A percentile compares a stretch with the other conserved stretches of the same genome.
These are phyloP conservation scores for Heterodera carotae DNA, from an alignment of 1,140 invertebrate species.

Conservation along the genomic window DNA sequence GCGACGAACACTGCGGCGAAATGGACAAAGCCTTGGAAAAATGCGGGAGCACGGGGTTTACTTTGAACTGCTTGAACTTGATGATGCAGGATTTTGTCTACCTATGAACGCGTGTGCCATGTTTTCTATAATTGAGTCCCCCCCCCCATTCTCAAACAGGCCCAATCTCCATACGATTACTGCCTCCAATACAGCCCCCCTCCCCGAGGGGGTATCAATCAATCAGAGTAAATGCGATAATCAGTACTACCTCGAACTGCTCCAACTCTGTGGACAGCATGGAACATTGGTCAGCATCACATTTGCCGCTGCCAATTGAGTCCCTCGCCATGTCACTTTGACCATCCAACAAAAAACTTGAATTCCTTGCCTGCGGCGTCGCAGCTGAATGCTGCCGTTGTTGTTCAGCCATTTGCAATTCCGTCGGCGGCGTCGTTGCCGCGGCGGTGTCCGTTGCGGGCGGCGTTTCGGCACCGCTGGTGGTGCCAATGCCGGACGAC, in stretches of 20 bases:
- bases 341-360: not conserved
- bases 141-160: too few species aligned
- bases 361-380: too few species aligned
- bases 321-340: not conserved
- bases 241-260: not conserved
- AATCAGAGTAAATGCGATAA: not conserved
- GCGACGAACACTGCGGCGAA: not conserved
- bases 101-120: too few species aligned
- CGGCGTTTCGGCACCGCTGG: slow-evolving; percentile 1
- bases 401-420: not conserved
- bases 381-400: not conserved
- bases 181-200: too few species aligned
- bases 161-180: too few species aligned
- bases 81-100: too few species aligned
- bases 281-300: not conserved
- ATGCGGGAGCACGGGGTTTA: not conserved
- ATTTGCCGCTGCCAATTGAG: too few species aligned
- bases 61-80: not conserved
- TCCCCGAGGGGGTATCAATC: too few species aligned
- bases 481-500: slow-evolving; percentile 8
- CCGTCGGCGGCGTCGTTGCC: not conserved
- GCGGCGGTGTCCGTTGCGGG: not conserved
- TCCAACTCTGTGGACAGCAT: not conserved
- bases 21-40: not conserved
- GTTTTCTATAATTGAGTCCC: too few species aligned